Percentiles rank a stretch among this genome's conserved stretches.
Evolutionary conservation across 2,113 vertebrate genomes (phyloP).

Genomic region (Bagarius yarrelli): DNA sequence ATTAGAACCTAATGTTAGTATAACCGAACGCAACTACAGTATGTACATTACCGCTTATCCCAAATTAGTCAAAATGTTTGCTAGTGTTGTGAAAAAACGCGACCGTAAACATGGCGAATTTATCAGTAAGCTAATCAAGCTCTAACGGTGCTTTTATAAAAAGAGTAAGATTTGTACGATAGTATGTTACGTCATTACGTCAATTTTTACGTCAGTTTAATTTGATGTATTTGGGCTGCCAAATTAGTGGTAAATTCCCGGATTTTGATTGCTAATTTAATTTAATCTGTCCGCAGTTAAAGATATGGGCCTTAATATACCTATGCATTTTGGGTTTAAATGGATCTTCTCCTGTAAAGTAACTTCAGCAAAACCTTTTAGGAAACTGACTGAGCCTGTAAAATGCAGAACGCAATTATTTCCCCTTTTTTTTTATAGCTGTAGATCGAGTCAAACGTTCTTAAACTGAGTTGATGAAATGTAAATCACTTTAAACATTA

Average conservation of each 20-base stretch:
- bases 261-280: not conserved
- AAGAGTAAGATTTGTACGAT: too few relatives aligned
- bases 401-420: not conserved
- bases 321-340: not conserved
- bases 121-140: not conserved
- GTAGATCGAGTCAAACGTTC: not conserved
- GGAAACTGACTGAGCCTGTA: not conserved
- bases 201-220: not conserved
- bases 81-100: slow-evolving; percentile 42
- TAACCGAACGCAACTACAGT: not conserved
- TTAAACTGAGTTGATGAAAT: too few relatives aligned
- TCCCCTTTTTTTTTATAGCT: not conserved
- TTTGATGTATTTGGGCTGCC: not conserved
- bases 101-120: slow-evolving; percentile 33
- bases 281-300: not conserved
- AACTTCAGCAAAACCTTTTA: not conserved
- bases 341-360: not conserved
- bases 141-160: not conserved
- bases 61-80: not conserved
- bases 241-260: not conserved
- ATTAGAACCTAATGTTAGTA: too few relatives aligned
- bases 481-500: too few relatives aligned
- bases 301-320: not conserved
- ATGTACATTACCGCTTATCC: not conserved
- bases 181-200: not conserved